Base-by-base conservation (phyloP, 2,888 invertebrate species). In the Caenorhabditis becei region DNA sequence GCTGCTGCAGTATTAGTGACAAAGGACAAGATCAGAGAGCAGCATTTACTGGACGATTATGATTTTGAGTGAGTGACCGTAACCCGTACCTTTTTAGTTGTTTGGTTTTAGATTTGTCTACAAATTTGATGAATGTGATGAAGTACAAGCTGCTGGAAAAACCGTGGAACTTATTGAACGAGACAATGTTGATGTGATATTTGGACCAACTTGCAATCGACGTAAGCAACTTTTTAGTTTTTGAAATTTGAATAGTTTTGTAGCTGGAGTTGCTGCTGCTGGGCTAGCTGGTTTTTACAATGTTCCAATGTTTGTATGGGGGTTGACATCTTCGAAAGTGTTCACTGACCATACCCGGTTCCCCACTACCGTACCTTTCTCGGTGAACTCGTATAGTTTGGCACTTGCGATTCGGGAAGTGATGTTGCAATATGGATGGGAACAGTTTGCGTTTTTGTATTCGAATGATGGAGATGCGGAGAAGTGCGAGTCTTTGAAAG, bases 391-490 rank as follows among this genome's bases (percentile, higher is more conserved):
- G 18, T 81, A 62, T 37, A 77, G 83, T 54, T 62, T 83, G 3
- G 77, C 82, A 11, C 59, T 80, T 32, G 81, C 85, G 16, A 63
- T 83, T 7, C 54, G 54, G 14, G 62, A 44, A 59, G 51, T 87
- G 26, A 24, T 89, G 51, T 35, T 47, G 24, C 69, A 87, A 35
- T 89, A 77, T 67, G 78, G 83, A 10, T 89, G 88, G 88, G 63
- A 58, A 8, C 80, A 87, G 70, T 87, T 87, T 63, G 87, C 84
- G 10, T 85, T 84, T 41, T 47, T 89, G 32, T 89, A 89, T 66
- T 79, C 83, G 10, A 72, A 69, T 28, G 65, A 74, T 58, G 77
- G 77, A n/a, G 83, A 83, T 54, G 56, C 24, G 14, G 81, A 75
- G 35, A 83, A 85, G 53, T 83, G 85, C 69, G 67, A 72, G 26